Percentiles rank a stretch among this genome's conserved stretches.
Evolutionary conservation across 2,113 vertebrate genomes (phyloP).

Genomic region (Apteryx mantelli): DNA sequence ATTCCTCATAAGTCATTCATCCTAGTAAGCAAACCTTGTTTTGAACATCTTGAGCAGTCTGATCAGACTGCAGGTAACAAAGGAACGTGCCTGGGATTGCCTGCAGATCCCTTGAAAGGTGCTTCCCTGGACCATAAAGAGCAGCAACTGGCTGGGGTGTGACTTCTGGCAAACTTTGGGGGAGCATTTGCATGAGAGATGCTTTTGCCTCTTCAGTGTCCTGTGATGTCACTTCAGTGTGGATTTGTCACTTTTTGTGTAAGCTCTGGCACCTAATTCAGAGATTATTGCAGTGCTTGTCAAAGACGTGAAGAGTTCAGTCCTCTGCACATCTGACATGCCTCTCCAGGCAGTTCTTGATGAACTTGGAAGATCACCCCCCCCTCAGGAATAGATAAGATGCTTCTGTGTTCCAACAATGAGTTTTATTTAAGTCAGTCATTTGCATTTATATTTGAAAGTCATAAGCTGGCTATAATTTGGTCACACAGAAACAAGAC

Average conservation of each 20-base stretch:
- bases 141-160: background rate
- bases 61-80: background rate
- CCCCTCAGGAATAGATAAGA: background rate
- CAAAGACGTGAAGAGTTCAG: background rate
- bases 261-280: background rate
- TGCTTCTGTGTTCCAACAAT: background rate
- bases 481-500: background rate
- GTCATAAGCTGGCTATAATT: background rate
- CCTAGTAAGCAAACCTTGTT: background rate
- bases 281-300: slow-evolving; percentile 10
- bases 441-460: slow-evolving; percentile 22
- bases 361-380: background rate
- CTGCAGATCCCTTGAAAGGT: background rate
- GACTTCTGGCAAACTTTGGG: background rate
- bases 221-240: background rate
- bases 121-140: background rate
- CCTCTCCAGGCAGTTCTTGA: background rate
- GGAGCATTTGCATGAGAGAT: background rate
- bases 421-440: background rate
- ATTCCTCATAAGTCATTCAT: background rate
- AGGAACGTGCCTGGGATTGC: background rate
- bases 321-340: background rate
- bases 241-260: slow-evolving; percentile 26
- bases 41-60: background rate
- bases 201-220: background rate